A percentile compares a stretch with the other conserved stretches of the same genome.
These are phyloP conservation scores for Betta splendens DNA, from an alignment of 2,797 vertebrate species.

Conservation along the genomic window DNA sequence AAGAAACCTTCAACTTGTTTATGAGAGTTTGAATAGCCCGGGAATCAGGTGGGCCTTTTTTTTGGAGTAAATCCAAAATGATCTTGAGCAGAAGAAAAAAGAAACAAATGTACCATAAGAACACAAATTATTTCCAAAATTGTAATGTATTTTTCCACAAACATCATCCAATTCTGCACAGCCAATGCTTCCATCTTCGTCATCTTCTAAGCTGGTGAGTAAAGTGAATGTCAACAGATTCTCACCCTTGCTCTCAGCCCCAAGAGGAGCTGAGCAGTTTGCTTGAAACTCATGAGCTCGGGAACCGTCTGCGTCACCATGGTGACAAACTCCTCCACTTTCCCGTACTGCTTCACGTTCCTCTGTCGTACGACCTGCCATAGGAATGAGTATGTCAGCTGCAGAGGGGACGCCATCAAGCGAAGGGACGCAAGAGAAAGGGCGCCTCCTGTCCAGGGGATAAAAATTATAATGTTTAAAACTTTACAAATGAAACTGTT, in stretches of 20 bases:
- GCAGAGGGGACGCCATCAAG: constrained; percentile 77
- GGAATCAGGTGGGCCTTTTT: constrained; percentile 57
- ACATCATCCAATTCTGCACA: too few species aligned
- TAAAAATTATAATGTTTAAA: too few species aligned
- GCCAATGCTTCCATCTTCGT: too few species aligned
- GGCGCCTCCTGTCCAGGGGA: constrained; percentile 41
- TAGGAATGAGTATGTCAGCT: constrained; percentile 80
- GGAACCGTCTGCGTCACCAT: constrained; percentile 80
- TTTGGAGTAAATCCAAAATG: constrained; percentile 74
- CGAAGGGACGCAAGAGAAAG: constrained; percentile 75
- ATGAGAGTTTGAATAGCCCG: constrained; percentile 67
- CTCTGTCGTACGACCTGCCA: constrained; percentile 81
- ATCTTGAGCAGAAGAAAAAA: constrained; percentile 49
- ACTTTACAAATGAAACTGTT: too few species aligned
- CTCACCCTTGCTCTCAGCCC: constrained; percentile 84
- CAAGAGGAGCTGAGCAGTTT: constrained; percentile 82
- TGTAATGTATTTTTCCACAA: too few species aligned
- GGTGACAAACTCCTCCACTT: constrained; percentile 82
- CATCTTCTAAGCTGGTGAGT: too few species aligned
- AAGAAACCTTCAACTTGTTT: constrained; percentile 68
- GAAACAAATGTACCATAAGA: too few species aligned
- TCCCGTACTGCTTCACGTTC: constrained; percentile 75
- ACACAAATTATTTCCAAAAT: too few species aligned
- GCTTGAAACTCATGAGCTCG: constrained; percentile 80
- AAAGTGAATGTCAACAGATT: too few species aligned